Evolutionary conservation across 2,797 vertebrate species (phyloP), one percentile per base, ranked within the genome.

Genomic region (Cichlasoma orientale): DNA sequence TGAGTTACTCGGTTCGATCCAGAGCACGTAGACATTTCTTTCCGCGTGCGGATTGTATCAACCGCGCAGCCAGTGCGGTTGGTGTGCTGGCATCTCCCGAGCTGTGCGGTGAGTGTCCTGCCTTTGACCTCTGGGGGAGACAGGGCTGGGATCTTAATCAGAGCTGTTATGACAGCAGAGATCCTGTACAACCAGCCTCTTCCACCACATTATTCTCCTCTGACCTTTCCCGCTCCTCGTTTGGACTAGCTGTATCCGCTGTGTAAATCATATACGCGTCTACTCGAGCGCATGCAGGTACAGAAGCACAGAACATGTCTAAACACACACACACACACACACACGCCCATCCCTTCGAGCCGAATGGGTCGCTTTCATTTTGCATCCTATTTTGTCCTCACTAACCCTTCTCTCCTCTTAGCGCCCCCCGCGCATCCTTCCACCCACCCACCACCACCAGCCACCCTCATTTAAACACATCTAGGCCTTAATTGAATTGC

Each of bases 401-500:
- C 66, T 58, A 58, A 77, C 83, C 86, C 78, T 10, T 74, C 77
- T 29, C 70, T 75, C 79, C 74, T 53, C 82, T 14, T 7, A 36
- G 10, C 27, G 47, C 14, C 55, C 76, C 72, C 41, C 14, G 72
- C 55, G 47, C 75, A 14, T 50, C 63, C 76, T 56, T 18, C 53
- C 68, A 10, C 36, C 44, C 41, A 27, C 21, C 33, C 59, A 21
- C 82, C 76, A 3, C 63, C 81, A n/a, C 54, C 86, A 25, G n/a
- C 80, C 38, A 52, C 58, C 91, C 93, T 93, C 93, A 93, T 94
- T 95, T 93, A 94, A 95, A 92, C 93, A 93, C 93, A 93, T 93
- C 94, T 88, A 92, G 90, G 88, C 92, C 93, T 94, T 95, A 96
- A 96, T 96, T 96, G 94, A 96, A 96, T 95, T 93, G 93, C 93